Base-by-base conservation (phyloP, 2,797 vertebrate genomes). In the Hippoglossus hippoglossus region DNA sequence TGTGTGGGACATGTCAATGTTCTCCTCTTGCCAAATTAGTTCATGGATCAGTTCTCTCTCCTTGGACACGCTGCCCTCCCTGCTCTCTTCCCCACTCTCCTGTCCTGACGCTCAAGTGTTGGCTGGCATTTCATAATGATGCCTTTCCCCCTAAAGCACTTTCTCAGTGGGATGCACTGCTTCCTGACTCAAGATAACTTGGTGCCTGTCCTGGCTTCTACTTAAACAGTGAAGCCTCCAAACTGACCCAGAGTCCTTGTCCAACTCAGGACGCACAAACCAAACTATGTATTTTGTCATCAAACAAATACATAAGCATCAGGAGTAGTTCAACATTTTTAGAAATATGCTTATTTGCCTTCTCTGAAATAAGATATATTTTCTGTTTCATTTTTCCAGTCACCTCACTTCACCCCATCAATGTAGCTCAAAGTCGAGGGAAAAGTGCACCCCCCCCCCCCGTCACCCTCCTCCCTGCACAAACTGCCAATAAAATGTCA, bases 111-210 rank as follows among this genome's bases (percentile, higher is more conserved):
- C 63, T 63, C 39, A 28, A 44, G 26, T 31, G 21, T 67, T 83
- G 75, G 70, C 66, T 61, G 9, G 62, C 59, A 60, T 82, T 79
- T 75, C 1, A 1, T 67, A 74, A 82, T 59, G 47, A 72, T 44
- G 28, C 61, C 59, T 61, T 62, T n/a, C 49, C 34, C 62, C 56
- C 47, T 44, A 22, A 77, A 79, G 47, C 63, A 62, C 58, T 73
- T 74, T 70, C 73, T 74, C 22, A 12, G 61, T 53, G 66, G 62
- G 56, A 72, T 69, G 67, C 21, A 5, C 53, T 39, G 67, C 46
- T 54, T 44, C 28, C 6, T 26, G 52, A 28, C 52, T 18, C 24
- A 59, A 55, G 52, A 19, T 49, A 58, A 61, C 22, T 66, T 63
- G 12, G 49, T 62, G 21, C 31, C 51, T 49, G 12, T 63, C 18